Evolutionary conservation across 2,888 invertebrate genomes (phyloP), one percentile per base, ranked within the genome.

Genomic region (Microplitis deprimator): DNA sequence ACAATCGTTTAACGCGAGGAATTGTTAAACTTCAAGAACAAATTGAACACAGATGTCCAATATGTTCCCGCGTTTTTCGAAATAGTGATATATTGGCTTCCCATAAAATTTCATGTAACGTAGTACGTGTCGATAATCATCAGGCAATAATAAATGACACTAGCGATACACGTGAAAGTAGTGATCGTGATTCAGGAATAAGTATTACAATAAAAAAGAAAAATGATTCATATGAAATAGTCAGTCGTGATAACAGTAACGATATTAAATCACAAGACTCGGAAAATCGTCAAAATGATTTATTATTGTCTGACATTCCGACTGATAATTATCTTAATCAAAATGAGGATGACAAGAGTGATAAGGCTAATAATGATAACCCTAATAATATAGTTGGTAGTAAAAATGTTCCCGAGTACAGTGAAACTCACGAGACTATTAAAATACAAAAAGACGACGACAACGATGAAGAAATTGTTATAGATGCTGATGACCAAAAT

Each of bases 191-290:
- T 78, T 87, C 87, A 41, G 85, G 86, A 20, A 87, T 90, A 69
- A 88, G 84, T 61, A 88, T 89, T 73, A 89, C 87, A 16, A 89
- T 89, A 40, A 89, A 89, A 74, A 89, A 89, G 76, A 87, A 85
- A 68, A 88, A 89, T 76, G 83, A 89, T 83, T 88, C 87, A 0
- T 90, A 89, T 79, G 87, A 89, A 79, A 86, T 89, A 77, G 87
- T 90, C 10, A 85, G 84, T 38, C 87, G 82, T 75, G 84, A 85
- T 68, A 79, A 72, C 20, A 81, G 79, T 16, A 79, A 81, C 7
- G 83, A 85, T 50, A 82, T 84, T 10, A 81, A 70, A 40, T 79
- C 78, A 0, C 79, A 83, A 68, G 80, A 82, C 69, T 77, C 67
- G 10, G 79, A 73, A 41, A 68, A 73, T 75, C 74, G 77, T 1